Evolutionary conservation across 2,113 vertebrate genomes (phyloP), one percentile per base, ranked within the genome.

Genomic region (Brachyhypopomus gauderio): DNA sequence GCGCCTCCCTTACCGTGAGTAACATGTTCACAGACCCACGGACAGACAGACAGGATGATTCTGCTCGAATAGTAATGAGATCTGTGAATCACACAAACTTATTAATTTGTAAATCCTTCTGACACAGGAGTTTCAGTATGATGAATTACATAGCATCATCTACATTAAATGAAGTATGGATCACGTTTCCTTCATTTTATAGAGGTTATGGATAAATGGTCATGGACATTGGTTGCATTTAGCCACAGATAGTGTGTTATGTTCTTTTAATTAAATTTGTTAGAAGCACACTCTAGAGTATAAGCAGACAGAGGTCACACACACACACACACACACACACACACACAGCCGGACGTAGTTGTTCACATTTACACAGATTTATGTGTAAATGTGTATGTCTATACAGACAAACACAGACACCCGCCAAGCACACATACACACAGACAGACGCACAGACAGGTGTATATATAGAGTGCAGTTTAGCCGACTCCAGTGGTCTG

Each of bases 1-100:
- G 94, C 95, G 84, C 94, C 94, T 87, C 92, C 94, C 87, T 92
- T 95, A 90, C 94, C 94, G 93, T 94, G 92, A 94, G 92, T 93
- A 94, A 92, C 92, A 90, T 89, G 91, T 88, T 90, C 89, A 90
- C 90, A 91, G 90, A 91, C 91, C 93, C 86, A 77, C 91, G 91
- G 92, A 93, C 90, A 94, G 92, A 93, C 92, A 93, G 89, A 91
- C 88, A 87, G 86, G 87, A 85, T 82, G 64, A 56, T 58, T 83
- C 81, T 73, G 78, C 71, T 27, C 63, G 14, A 69, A 66, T 11
- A 73, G 60, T 14, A 14, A 1, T 52, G 8, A 11, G 45, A 12
- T 52, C 12, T 52, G 73, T 63, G 67, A 52, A 79, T 75, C 25
- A 78, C 36, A 41, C 23, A 38, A 56, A 36, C 23, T 48, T 14